phyloP scores from a whole-genome alignment of 2,113 vertebrate genomes.

The Phaetusa simplex region DNA sequence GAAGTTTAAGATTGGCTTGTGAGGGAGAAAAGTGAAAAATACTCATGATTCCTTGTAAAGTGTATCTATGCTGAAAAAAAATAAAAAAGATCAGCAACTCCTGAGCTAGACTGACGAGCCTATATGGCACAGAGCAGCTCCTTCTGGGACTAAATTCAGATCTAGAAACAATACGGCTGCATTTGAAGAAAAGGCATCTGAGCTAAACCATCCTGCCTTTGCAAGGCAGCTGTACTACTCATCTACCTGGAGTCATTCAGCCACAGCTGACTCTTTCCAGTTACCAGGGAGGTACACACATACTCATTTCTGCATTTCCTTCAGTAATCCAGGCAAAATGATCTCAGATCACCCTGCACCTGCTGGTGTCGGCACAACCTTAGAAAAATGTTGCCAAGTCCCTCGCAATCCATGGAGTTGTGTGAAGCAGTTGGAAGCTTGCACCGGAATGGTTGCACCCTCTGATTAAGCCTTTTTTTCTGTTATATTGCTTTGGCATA shows the following conservation, averaged over 20 bases:
- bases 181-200: neutral
- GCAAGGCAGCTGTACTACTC: neutral
- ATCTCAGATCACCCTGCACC: neutral
- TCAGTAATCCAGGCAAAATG: neutral
- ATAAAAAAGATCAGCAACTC: neutral
- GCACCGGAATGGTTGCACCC: neutral
- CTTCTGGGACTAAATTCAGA: neutral
- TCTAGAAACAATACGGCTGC: neutral
- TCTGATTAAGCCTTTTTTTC: neutral
- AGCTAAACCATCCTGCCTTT: neutral
- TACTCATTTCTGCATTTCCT: neutral
- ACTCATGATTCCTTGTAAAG: neutral
- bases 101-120: neutral
- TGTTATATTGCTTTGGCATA: neutral
- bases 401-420: neutral
- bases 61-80: neutral
- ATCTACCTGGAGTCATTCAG: neutral
- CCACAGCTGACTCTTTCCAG: neutral
- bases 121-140: neutral
- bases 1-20: neutral
- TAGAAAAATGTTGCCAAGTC: neutral
- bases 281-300: neutral
- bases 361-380: neutral
- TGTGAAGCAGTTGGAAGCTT: neutral
- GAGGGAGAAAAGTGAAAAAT: neutral